These are phyloP conservation scores for Karalla daura DNA, from an alignment of 2,797 vertebrate species.

Conservation along the genomic window DNA sequence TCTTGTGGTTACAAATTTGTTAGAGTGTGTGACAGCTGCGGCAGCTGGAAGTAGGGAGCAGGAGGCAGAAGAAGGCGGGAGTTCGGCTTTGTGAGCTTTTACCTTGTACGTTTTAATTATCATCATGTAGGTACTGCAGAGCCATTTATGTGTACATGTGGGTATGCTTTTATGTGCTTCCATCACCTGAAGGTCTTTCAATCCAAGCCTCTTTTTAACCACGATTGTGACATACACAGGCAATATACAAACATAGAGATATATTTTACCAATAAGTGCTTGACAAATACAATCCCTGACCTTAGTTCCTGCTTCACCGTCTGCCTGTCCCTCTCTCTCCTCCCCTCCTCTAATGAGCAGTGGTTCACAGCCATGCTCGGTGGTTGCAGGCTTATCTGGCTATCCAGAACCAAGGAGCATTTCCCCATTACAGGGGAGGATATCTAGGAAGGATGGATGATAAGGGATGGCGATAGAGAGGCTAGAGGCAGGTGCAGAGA, in stretches of 20 bases:
- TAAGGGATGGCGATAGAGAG: conserved; percentile 51
- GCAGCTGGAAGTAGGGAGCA: conserved; percentile 13
- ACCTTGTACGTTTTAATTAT: conserved; percentile 43
- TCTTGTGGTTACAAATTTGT: conserved; percentile 8
- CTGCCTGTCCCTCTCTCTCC: conserved; percentile 12
- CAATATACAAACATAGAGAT: not conserved
- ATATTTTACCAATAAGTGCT: conserved; percentile 15
- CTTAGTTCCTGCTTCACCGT: conserved; percentile 31
- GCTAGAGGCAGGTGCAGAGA: conserved; percentile 29
- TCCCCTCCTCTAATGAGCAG: conserved; percentile 63
- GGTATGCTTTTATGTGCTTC: conserved; percentile 17
- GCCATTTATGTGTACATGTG: not conserved
- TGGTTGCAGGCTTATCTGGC: conserved; percentile 67
- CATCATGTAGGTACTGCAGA: conserved; percentile 19
- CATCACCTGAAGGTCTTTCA: conserved; percentile 40
- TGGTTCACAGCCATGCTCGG: conserved; percentile 50
- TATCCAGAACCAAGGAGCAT: conserved; percentile 60
- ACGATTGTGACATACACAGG: not conserved
- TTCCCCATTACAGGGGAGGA: conserved; percentile 61
- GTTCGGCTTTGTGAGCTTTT: conserved; percentile 20
- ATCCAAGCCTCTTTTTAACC: conserved; percentile 14
- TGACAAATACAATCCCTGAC: conserved; percentile 39
- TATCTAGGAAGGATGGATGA: conserved; percentile 55
- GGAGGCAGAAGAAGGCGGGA: conserved; percentile 24
- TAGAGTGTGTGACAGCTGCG: not conserved